Evolutionary conservation across 2,797 vertebrate genomes (phyloP), one percentile per base, ranked within the genome.

Genomic region (Denticeps clupeoides): DNA sequence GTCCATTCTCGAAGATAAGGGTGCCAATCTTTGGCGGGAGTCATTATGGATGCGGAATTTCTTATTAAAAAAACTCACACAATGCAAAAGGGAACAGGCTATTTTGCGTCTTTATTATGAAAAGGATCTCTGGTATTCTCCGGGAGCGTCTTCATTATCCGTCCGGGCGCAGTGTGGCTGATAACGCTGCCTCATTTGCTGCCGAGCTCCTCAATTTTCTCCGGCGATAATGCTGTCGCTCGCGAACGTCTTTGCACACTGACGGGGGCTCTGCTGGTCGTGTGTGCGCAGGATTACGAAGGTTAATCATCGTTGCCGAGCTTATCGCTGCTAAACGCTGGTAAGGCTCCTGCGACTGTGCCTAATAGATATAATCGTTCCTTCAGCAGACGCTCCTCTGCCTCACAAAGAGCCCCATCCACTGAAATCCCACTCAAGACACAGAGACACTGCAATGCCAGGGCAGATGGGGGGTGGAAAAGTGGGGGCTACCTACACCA

Each of bases 231-330:
- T 68, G 68, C 64, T 60, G 65, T 73, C 52, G 65, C 62, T 72
- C 63, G 57, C 15, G 41, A n/a, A n/a, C n/a, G n/a, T n/a, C n/a
- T n/a, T n/a, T n/a, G n/a, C n/a, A n/a, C 61, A 63, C 49, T 23
- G 22, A 5, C 22, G 22, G 22, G 5, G 3, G 22, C 5, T 23
- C 22, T 19, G 18, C 18, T 18, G 23, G 22, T 5, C 3, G 3
- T 3, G 22, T 5, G 73, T 62, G 51, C 28, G 28, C 55, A 54
- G 70, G 68, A 82, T 81, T 80, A 73, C 69, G 82, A 78, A 86
- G 73, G 79, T 81, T 85, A 82, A 81, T 84, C 77, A 67, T 71
- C 70, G 76, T 78, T 84, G 84, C 82, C 68, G 74, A 74, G 68
- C 72, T 80, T 75, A 82, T 84, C 77, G 77, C 73, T 53, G 63